Percentiles rank a stretch among this genome's conserved stretches.
These are phyloP conservation scores for Drosophila putrida DNA, from an alignment of 2,888 invertebrate genomes.

Conservation along the genomic window DNA sequence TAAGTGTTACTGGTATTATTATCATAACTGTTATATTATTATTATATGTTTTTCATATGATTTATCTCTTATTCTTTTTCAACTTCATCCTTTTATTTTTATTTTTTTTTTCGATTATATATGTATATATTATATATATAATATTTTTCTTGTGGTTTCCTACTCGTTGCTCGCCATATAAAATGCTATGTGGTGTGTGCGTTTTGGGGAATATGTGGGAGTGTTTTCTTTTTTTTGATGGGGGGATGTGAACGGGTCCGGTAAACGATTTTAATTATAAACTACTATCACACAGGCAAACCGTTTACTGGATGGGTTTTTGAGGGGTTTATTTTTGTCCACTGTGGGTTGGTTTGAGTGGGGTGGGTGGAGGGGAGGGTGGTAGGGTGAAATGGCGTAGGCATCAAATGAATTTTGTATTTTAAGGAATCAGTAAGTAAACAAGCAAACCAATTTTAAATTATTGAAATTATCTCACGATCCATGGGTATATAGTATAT, in stretches of 20 bases:
- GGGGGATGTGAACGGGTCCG: slow-evolving; percentile 18
- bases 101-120: slow-evolving; percentile 18
- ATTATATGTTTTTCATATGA: slow-evolving; percentile 24
- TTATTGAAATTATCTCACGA: slow-evolving; percentile 16
- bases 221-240: not conserved
- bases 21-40: slow-evolving; percentile 24
- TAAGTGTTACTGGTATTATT: slow-evolving; percentile 17
- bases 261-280: slow-evolving; percentile 83
- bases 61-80: slow-evolving; percentile 19
- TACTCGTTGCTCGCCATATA: slow-evolving; percentile 49
- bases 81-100: slow-evolving; percentile 27
- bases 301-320: slow-evolving; percentile 60
- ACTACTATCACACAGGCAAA: slow-evolving; percentile 86
- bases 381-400: slow-evolving; percentile 11
- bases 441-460: slow-evolving; percentile 22
- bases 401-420: slow-evolving; percentile 16
- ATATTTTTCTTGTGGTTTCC: slow-evolving; percentile 34
- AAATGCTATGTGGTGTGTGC: slow-evolving; percentile 35
- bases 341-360: not conserved
- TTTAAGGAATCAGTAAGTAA: slow-evolving; percentile 28
- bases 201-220: not conserved
- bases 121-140: slow-evolving; percentile 27
- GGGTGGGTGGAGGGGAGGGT: not conserved
- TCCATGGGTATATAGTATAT: slow-evolving; percentile 13
- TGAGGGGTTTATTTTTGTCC: not conserved